Evolutionary conservation across 1,140 invertebrate species (phyloP).

Genomic region (Luehdorfia chinensis): DNA sequence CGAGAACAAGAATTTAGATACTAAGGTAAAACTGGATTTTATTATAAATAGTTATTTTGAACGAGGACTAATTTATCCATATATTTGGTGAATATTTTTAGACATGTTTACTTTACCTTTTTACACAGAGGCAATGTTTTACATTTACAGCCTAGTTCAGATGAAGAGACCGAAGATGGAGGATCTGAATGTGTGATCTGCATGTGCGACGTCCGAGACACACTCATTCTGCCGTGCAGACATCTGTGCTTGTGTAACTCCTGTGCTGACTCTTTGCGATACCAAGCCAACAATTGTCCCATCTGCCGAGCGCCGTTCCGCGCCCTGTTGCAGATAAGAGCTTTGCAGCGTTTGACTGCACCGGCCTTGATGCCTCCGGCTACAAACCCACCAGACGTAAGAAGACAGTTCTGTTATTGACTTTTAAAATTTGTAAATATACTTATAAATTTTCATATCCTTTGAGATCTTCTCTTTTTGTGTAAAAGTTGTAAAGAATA

Average conservation of each 20-base stretch:
- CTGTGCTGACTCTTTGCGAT: constrained; percentile 97
- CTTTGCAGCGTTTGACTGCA: constrained; percentile 87
- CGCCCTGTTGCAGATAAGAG: constrained; percentile 96
- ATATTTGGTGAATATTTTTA: too few species aligned
- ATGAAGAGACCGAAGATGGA: constrained; percentile 96
- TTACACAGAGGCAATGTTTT: background rate
- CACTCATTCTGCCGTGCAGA: constrained; percentile 97
- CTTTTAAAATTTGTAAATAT: too few species aligned
- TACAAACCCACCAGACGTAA: constrained; percentile 76
- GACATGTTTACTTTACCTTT: background rate
- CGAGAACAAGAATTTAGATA: constrained; percentile 96
- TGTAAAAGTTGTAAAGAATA: too few species aligned
- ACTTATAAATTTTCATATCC: background rate
- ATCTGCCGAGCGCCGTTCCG: constrained; percentile 98
- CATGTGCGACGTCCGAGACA: constrained; percentile 98
- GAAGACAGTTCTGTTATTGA: constrained; percentile 19
- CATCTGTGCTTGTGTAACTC: constrained; percentile 98
- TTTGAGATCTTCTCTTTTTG: too few species aligned
- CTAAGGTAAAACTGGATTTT: too few species aligned
- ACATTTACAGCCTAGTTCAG: constrained; percentile 80
- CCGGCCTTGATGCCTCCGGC: constrained; percentile 59
- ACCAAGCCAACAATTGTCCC: constrained; percentile 98
- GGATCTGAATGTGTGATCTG: constrained; percentile 99
- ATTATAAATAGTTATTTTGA: too few species aligned
- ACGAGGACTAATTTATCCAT: too few species aligned